Evolutionary conservation across 2,797 vertebrate species (phyloP).

Genomic region (Xenops minutus): DNA sequence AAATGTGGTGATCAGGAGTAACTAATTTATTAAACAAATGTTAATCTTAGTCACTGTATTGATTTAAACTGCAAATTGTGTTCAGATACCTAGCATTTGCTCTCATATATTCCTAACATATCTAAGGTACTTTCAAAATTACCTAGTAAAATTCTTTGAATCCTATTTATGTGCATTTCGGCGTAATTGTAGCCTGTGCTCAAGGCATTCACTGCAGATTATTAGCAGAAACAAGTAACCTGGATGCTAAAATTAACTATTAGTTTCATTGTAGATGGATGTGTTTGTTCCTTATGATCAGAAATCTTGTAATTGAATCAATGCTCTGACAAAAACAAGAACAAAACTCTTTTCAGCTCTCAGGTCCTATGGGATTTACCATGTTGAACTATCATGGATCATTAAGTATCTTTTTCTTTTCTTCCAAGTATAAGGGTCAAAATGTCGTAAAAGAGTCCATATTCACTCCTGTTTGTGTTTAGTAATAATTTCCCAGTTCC

Average conservation of each 20-base stretch:
- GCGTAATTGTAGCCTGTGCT: background rate
- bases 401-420: background rate
- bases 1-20: background rate
- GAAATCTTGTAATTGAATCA: background rate
- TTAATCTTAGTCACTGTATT: background rate
- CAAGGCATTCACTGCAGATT: background rate
- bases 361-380: background rate
- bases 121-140: background rate
- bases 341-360: background rate
- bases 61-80: background rate
- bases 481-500: background rate
- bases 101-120: background rate
- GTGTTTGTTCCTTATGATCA: background rate
- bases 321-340: background rate
- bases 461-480: background rate
- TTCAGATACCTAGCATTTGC: background rate
- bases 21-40: background rate
- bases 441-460: background rate
- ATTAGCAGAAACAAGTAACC: background rate
- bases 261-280: background rate
- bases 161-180: background rate
- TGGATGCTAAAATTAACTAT: background rate
- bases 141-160: background rate
- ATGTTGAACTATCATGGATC: rapidly evolving
- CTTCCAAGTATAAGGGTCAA: background rate